Evolutionary conservation across 2,797 vertebrate species (phyloP).

Genomic region (Spatula versicolor): DNA sequence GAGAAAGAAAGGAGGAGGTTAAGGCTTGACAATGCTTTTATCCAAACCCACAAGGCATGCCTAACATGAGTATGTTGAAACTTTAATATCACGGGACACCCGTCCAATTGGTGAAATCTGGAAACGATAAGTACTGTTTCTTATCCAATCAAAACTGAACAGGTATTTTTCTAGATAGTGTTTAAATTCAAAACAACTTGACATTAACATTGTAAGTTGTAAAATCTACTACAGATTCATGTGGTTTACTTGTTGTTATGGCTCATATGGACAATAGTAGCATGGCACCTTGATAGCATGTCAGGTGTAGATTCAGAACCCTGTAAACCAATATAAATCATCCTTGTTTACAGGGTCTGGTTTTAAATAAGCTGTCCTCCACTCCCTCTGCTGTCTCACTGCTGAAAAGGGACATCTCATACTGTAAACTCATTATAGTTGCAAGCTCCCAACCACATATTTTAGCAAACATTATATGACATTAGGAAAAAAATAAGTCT

Average conservation of each 20-base stretch:
- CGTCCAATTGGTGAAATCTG: not conserved
- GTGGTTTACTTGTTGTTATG: not conserved
- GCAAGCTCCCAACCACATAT: not conserved
- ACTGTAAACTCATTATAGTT: not conserved
- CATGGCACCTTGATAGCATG: not conserved
- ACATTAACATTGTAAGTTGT: not conserved
- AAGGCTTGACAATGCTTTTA: not conserved
- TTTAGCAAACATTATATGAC: not conserved
- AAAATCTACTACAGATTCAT: not conserved
- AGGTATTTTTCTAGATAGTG: not conserved
- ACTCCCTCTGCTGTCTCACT: not conserved
- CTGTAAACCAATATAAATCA: not conserved
- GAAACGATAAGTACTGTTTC: not conserved
- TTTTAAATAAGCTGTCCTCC: not conserved
- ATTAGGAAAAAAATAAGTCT: not conserved
- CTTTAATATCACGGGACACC: not conserved
- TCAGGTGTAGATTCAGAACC: not conserved
- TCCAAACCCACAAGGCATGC: not conserved
- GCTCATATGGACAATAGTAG: not conserved
- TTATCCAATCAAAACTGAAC: not conserved
- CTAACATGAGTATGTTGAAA: not conserved
- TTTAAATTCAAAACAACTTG: not conserved
- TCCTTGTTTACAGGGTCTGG: not conserved
- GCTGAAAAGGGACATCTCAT: not conserved
- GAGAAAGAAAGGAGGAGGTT: not conserved